phyloP scores from a whole-genome alignment of 2,888 invertebrate genomes.

The Drosophila nr. fundita region DNA sequence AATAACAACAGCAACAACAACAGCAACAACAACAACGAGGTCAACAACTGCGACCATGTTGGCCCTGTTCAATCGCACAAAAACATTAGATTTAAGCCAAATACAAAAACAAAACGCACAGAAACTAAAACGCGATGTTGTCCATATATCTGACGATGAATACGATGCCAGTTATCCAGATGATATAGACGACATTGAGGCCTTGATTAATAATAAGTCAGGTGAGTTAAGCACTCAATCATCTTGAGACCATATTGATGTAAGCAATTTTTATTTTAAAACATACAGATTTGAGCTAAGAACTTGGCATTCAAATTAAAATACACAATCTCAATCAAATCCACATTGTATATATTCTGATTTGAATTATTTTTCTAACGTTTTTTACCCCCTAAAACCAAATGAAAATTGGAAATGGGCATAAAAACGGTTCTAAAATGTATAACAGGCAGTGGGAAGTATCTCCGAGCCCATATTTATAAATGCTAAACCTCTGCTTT shows the following conservation, averaged over 20 bases:
- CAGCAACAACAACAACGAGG: conserved; percentile 19
- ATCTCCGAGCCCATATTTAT: not conserved
- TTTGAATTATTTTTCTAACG: too few relatives aligned
- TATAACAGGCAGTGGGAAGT: not conserved
- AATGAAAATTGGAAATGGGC: not conserved
- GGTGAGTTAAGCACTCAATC: conserved; percentile 66
- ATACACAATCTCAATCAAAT: not conserved
- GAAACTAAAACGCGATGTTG: conserved; percentile 79
- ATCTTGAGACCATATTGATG: not conserved
- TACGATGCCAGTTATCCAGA: conserved; percentile 84
- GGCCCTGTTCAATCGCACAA: conserved; percentile 44
- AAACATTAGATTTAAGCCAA: conserved; percentile 34
- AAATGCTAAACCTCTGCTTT: not conserved
- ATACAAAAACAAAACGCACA: conserved; percentile 29
- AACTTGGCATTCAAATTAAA: not conserved
- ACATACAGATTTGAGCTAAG: not conserved
- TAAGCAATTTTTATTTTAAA: not conserved
- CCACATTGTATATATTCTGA: not conserved
- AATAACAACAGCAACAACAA: conserved; percentile 25
- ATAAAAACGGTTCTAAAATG: not conserved
- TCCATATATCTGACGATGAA: conserved; percentile 84
- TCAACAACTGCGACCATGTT: conserved; percentile 33
- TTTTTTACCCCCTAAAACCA: not conserved
- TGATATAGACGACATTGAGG: conserved; percentile 84
- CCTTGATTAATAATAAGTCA: conserved; percentile 83